Evolutionary conservation across 2,113 vertebrate genomes (phyloP), one percentile per base, ranked within the genome.

Genomic region (Murina feae): DNA sequence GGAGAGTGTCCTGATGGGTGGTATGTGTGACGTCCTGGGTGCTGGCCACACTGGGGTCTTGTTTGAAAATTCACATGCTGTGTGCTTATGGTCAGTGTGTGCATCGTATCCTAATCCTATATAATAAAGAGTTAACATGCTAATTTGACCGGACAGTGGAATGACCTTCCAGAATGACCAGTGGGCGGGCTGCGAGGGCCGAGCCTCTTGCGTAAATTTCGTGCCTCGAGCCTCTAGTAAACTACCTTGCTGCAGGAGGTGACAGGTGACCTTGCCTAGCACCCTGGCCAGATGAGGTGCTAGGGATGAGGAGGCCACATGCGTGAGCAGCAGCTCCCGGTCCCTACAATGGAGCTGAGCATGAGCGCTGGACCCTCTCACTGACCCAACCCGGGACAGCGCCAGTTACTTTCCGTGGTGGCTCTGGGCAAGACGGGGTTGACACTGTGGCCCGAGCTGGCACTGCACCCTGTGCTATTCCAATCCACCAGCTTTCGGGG

Each of bases 271-370:
- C 37, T 25, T 4, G 30, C 32, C 17, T 6, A 0, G 23, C 0
- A 20, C 35, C 63, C 28, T 0, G 12, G 28, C 68, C n/a, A 7
- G 53, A 49, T 1, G 25, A 32, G 51, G 39, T 21, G 23, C 5
- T 47, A 13, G 1, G 10, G 87, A 18, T 0, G 0, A 32, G 10
- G 23, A 10, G 21, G 9, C 4, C 2, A 37, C n/a, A n/a, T 0
- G 2, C 2, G n/a, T 1, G 55, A 55, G 49, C 12, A 10, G 44
- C 0, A 0, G 9, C 23, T 16, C 53, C 1, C 3, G 42, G 12
- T 58, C 47, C 69, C 71, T 32, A 23, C 30, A 20, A 9, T 5
- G 55, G 39, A 44, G 60, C n/a, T 2, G 39, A 12, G n/a, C 0
- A 0, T 18, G 21, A 0, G 53, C 20, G 7, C 20, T 55, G 53